These are phyloP conservation scores for Hermetia illucens DNA, from an alignment of 1,140 invertebrate species.

Conservation along the genomic window DNA sequence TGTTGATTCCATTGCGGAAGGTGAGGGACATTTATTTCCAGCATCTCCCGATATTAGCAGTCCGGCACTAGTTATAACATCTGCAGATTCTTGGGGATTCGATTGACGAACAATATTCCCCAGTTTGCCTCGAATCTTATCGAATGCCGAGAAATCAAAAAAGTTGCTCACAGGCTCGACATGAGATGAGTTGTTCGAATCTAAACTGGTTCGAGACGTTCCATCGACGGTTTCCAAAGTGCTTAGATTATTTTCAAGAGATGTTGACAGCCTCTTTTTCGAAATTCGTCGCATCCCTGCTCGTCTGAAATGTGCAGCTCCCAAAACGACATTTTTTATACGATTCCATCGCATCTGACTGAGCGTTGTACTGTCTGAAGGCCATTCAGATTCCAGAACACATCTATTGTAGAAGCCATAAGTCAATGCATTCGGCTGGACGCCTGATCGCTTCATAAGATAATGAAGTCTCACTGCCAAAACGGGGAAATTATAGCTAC, in stretches of 20 bases:
- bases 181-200: conserved; percentile 32
- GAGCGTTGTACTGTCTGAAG: conserved; percentile 66
- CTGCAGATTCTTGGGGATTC: conserved; percentile 17
- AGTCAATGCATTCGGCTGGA: conserved; percentile 95
- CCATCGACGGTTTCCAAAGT: conserved; percentile 34
- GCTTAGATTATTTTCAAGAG: conserved; percentile 29
- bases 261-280: conserved; percentile 29
- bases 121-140: conserved; percentile 39
- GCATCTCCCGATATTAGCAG: conserved; percentile 34
- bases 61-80: conserved; percentile 43
- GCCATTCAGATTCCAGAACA: conserved; percentile 91
- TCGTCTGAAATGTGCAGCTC: conserved; percentile 71
- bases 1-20: background rate
- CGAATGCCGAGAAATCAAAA: conserved; percentile 39
- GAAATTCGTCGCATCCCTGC: conserved; percentile 46
- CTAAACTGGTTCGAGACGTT: conserved; percentile 35
- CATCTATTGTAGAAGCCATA: conserved; percentile 71
- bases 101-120: conserved; percentile 48
- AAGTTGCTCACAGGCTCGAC: conserved; percentile 12
- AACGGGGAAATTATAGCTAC: conserved; percentile 82
- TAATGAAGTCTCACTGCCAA: conserved; percentile 89
- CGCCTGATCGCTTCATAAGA: conserved; percentile 86
- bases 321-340: conserved; percentile 79
- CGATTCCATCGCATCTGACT: conserved; percentile 85
- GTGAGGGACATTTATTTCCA: conserved; percentile 4